phyloP scores from a whole-genome alignment of 2,888 invertebrate species.

The Sycophila texana region DNA sequence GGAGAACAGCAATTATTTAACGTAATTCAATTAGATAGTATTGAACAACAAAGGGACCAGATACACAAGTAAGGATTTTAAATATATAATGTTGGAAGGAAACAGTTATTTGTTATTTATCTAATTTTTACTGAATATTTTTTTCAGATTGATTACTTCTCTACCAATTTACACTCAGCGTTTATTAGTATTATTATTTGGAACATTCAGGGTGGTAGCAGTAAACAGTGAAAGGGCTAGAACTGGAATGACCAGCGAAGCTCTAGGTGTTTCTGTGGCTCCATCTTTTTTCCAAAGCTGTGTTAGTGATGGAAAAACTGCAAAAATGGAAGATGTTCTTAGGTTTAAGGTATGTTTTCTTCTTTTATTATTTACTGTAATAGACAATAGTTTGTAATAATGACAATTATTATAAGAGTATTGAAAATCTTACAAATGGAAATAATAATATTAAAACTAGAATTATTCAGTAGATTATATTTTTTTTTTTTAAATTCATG shows the following conservation, averaged over 20 bases:
- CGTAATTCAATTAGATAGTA: slow-evolving; percentile 89
- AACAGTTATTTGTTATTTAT: neutral
- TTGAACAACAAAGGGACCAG: slow-evolving; percentile 91
- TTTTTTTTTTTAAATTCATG: neutral
- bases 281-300: slow-evolving; percentile 98
- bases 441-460: too few species aligned
- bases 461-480: neutral
- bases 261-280: slow-evolving; percentile 95
- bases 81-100: neutral
- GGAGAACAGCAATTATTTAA: slow-evolving; percentile 93
- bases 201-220: slow-evolving; percentile 96
- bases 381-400: neutral
- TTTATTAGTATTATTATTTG: slow-evolving; percentile 94
- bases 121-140: slow-evolving; percentile 46
- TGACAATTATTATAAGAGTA: neutral
- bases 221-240: slow-evolving; percentile 92
- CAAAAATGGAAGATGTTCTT: slow-evolving; percentile 96
- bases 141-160: slow-evolving; percentile 88
- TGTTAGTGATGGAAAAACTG: slow-evolving; percentile 95
- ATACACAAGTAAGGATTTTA: slow-evolving; percentile 87
- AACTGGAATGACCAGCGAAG: slow-evolving; percentile 96
- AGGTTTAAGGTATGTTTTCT: slow-evolving; percentile 86
- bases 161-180: slow-evolving; percentile 94
- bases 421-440: slow-evolving; percentile 4
- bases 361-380: neutral